phyloP scores from a whole-genome alignment of 2,113 vertebrate species.

The Tachysurus fulvidraco region DNA sequence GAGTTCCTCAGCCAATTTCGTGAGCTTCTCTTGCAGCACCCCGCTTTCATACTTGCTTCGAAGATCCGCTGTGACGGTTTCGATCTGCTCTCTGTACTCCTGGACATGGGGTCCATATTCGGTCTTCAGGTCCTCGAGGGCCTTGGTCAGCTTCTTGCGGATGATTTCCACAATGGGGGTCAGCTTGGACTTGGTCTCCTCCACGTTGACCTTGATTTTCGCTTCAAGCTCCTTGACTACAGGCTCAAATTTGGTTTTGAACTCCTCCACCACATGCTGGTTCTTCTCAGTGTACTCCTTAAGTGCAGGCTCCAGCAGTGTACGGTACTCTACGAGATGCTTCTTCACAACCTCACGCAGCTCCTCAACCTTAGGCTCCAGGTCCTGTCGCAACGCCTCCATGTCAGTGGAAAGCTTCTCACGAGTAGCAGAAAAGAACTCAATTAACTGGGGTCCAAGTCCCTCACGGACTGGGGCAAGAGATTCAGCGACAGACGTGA shows the following conservation, averaged over 20 bases:
- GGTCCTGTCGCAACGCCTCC: conserved; percentile 60
- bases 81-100: conserved; percentile 70
- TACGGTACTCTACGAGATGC: conserved; percentile 71
- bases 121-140: conserved; percentile 66
- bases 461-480: conserved; percentile 66
- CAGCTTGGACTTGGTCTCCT: conserved; percentile 76
- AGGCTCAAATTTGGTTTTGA: conserved; percentile 69
- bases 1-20: conserved; percentile 29
- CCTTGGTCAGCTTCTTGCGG: conserved; percentile 63
- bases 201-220: conserved; percentile 70
- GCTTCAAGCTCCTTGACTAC: conserved; percentile 59
- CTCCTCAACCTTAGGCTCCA: conserved; percentile 66
- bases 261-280: conserved; percentile 42
- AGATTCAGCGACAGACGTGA: conserved; percentile 55
- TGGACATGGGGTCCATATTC: conserved; percentile 63
- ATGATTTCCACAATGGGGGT: conserved; percentile 75
- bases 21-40: conserved; percentile 62
- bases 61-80: conserved; percentile 45
- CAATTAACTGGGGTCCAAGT: conserved; percentile 61
- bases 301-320: conserved; percentile 66
- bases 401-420: conserved; percentile 69
- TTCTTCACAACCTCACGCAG: conserved; percentile 72
- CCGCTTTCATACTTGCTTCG: conserved; percentile 51
- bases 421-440: conserved; percentile 49
- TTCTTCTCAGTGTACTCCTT: conserved; percentile 67